Base-by-base conservation (phyloP, 2,797 vertebrate genomes). In the Erithacus rubecula region DNA sequence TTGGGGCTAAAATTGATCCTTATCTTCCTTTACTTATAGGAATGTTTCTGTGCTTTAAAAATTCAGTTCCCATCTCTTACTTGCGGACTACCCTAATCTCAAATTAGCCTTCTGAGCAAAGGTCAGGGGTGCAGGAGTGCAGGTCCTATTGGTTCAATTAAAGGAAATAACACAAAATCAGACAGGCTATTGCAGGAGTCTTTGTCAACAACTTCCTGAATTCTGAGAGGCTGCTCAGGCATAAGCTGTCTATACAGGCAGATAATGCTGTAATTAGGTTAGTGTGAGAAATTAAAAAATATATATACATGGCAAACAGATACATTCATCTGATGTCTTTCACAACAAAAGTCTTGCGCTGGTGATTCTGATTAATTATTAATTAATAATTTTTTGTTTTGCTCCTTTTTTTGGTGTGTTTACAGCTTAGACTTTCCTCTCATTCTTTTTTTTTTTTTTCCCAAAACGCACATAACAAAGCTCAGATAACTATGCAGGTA, bases 161-260 rank as follows among this genome's bases (percentile, higher is more conserved):
- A 87, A 87, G 77, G 95, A 95, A 95, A 92, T 89, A 94, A 91
- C 69, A 72, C 82, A 91, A 93, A 95, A 93, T 97, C 90, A 90
- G 93, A 88, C 63, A 83, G 72, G 46, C 82, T 95, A 30, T 90
- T 94, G 77, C 83, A 89, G 78, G 67, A 93, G 84, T 91, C 65
- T 87, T 95, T 94, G 88, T 92, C 93, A 96, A 96, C 96, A 94
- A 90, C 83, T 95, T 95, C 75, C 59, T 89, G 84, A 83, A 77
- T 90, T 59, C 65, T 58, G 83, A 95, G 83, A 49, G 46, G 77
- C 89, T 96, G 91, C 60, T 96, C 29, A 87, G 71, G 51, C 37
- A 24, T 41, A 24, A 85, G 32, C 41, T 92, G 60, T 85, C 72
- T 76, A 10, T 74, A 69, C 68, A 90, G 89, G 15, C 93, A 94